These are phyloP conservation scores for Eueremaeus valkanovi DNA, from an alignment of 2,888 invertebrate genomes.

Conservation along the genomic window DNA sequence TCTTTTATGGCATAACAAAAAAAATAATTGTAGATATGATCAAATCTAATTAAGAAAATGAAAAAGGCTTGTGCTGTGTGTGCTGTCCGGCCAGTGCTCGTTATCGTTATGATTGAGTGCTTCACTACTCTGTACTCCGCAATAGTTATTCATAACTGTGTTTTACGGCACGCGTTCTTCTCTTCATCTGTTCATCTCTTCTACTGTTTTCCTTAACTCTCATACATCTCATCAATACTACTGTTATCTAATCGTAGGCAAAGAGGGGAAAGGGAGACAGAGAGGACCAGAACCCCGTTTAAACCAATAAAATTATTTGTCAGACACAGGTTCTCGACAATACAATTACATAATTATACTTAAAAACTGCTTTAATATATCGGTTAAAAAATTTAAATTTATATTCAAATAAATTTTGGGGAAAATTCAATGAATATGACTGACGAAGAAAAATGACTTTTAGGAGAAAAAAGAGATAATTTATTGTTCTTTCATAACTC, in stretches of 20 bases:
- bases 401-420: conserved; percentile 2
- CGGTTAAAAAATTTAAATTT: not conserved
- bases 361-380: not conserved
- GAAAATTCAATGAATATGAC: conserved; percentile 1
- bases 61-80: conserved; percentile 24
- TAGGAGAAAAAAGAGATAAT: conserved; percentile 13
- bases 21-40: not conserved
- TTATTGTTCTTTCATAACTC: not conserved
- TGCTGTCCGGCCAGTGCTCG: not conserved
- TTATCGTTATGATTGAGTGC: conserved; percentile 30
- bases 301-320: conserved; percentile 22
- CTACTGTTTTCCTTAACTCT: conserved; percentile 21
- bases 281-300: conserved; percentile 12
- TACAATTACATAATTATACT: conserved; percentile 21
- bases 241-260: not conserved
- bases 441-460: conserved; percentile 27
- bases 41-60: conserved; percentile 27
- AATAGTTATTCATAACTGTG: conserved; percentile 17
- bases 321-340: conserved; percentile 7
- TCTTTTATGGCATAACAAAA: conserved; percentile 2
- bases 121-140: not conserved
- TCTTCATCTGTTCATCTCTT: too few relatives aligned
- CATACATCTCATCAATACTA: too few relatives aligned
- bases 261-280: not conserved
- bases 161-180: conserved; percentile 24